These are phyloP conservation scores for Cotesia chilonis DNA, from an alignment of 1,140 invertebrate genomes.

Conservation along the genomic window DNA sequence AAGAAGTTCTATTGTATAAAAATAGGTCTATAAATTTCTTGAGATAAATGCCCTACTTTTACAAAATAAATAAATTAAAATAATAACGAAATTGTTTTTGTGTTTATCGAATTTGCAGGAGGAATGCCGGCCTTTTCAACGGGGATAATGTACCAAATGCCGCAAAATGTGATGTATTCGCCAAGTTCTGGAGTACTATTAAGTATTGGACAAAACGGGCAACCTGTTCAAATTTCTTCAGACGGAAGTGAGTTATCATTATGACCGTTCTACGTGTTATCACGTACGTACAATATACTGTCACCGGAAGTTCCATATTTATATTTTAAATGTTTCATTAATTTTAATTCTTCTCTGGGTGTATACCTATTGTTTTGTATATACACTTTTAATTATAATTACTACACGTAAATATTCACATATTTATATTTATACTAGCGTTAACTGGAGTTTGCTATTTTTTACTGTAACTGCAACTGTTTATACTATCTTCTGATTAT, in stretches of 20 bases:
- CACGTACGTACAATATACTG: conserved; percentile 28
- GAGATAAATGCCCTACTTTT: background rate
- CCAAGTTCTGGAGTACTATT: conserved; percentile 60
- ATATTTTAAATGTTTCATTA: conserved; percentile 25
- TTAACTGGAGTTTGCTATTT: background rate
- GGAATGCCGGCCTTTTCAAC: conserved; percentile 49
- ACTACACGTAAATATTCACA: background rate
- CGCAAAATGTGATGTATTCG: conserved; percentile 61
- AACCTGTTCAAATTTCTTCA: conserved; percentile 63
- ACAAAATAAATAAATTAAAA: background rate
- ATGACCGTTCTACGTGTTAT: conserved; percentile 33
- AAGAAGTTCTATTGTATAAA: too few species aligned
- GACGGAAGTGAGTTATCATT: conserved; percentile 53
- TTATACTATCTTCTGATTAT: background rate
- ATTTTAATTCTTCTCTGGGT: conserved; percentile 30
- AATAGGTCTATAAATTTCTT: too few species aligned
- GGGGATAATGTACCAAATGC: conserved; percentile 64
- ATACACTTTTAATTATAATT: conserved; percentile 7
- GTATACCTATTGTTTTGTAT: conserved; percentile 21
- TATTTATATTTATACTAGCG: background rate
- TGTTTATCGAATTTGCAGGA: conserved; percentile 39
- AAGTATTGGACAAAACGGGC: conserved; percentile 62
- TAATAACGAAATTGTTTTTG: conserved; percentile 22
- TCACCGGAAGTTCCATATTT: conserved; percentile 33
- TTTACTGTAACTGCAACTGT: background rate